Percentiles rank a stretch among this genome's conserved stretches.
These are phyloP conservation scores for Chaitophorus viminalis DNA, from an alignment of 2,888 invertebrate species.

Conservation along the genomic window DNA sequence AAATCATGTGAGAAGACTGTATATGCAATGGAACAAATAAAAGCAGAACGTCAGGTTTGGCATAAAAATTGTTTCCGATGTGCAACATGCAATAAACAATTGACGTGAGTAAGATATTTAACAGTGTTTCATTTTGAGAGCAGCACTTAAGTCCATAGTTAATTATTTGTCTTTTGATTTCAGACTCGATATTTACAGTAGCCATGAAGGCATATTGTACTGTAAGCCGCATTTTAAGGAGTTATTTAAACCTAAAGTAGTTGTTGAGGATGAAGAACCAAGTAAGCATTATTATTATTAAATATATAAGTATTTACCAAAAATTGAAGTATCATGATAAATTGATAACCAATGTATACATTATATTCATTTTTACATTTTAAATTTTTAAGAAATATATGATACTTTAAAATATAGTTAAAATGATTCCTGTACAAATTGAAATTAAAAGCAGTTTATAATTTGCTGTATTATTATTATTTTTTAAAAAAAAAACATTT, in stretches of 20 bases:
- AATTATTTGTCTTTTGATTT: constrained; percentile 64
- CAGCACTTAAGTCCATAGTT: background rate
- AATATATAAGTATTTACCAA: background rate
- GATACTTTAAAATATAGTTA: constrained; percentile 13
- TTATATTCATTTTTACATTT: background rate
- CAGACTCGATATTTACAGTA: constrained; percentile 92
- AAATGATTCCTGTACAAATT: background rate
- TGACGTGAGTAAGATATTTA: constrained; percentile 76
- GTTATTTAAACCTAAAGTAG: constrained; percentile 89
- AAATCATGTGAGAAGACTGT: constrained; percentile 88
- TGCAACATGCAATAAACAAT: constrained; percentile 88
- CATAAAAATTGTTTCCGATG: constrained; percentile 97
- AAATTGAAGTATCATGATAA: constrained; percentile 4
- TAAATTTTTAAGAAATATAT: background rate
- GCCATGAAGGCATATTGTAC: constrained; percentile 88
- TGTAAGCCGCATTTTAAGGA: constrained; percentile 94
- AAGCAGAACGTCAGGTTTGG: constrained; percentile 89
- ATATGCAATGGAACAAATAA: constrained; percentile 96
- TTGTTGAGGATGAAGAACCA: constrained; percentile 76
- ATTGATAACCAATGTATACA: background rate
- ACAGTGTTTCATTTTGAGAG: constrained; percentile 31
- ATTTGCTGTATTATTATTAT: background rate
- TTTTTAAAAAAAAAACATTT: constrained; percentile 50
- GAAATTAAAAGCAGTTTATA: constrained; percentile 24
- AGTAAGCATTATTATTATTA: constrained; percentile 69